Evolutionary conservation across 2,797 vertebrate genomes (phyloP).

Genomic region (Hylomyscus alleni): DNA sequence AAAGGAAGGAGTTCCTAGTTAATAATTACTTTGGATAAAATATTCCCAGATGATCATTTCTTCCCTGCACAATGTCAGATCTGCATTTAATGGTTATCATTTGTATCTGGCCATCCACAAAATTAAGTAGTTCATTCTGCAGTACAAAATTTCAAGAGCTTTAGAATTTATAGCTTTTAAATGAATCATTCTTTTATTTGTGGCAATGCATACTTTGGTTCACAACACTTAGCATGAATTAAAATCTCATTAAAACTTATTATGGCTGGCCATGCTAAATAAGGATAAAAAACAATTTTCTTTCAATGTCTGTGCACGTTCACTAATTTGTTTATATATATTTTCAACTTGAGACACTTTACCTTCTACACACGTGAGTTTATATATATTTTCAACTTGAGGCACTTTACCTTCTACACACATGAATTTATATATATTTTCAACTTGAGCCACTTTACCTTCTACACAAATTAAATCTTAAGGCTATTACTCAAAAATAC

Average conservation of each 20-base stretch:
- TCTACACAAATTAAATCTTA: neutral
- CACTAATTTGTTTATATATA: neutral
- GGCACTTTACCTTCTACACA: too few species aligned
- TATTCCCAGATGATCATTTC: slow-evolving; percentile 51
- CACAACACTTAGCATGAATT: slow-evolving; percentile 22
- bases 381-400: neutral
- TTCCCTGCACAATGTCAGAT: slow-evolving; percentile 59
- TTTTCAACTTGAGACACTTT: neutral
- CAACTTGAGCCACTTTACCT: neutral
- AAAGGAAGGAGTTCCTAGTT: slow-evolving; percentile 42
- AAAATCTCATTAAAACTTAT: slow-evolving; percentile 49
- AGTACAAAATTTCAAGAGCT: slow-evolving; percentile 57
- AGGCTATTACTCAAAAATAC: neutral
- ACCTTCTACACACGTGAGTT: too few species aligned
- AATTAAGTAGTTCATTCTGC: slow-evolving; percentile 65
- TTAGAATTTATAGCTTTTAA: slow-evolving; percentile 42
- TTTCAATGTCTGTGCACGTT: neutral
- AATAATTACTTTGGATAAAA: slow-evolving; percentile 69
- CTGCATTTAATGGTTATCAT: slow-evolving; percentile 13
- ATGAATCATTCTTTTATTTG: slow-evolving; percentile 59
- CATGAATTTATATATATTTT: neutral
- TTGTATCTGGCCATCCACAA: slow-evolving; percentile 60
- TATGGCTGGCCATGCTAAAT: neutral
- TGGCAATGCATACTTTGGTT: slow-evolving; percentile 22
- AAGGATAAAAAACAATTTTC: neutral